phyloP scores from a whole-genome alignment of 2,888 invertebrate species.

The Dolichomitus sp. region DNA sequence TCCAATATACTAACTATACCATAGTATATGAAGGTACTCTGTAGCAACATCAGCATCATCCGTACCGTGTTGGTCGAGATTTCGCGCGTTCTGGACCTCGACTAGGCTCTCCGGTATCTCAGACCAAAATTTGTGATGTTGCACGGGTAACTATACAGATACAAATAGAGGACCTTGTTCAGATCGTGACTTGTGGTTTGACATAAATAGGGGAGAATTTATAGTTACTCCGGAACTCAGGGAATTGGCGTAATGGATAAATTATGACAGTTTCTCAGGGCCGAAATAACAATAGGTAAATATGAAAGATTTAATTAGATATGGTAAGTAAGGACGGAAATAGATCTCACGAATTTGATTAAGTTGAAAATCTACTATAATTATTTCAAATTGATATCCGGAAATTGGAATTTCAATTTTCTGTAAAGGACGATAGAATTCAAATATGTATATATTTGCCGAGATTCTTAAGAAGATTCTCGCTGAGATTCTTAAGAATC shows the following conservation, averaged over 20 bases:
- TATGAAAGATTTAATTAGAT: too few relatives aligned
- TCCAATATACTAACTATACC: constrained; percentile 21
- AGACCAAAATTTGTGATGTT: constrained; percentile 45
- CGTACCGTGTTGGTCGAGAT: constrained; percentile 2
- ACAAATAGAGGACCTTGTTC: neutral
- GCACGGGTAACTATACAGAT: neutral
- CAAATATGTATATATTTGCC: too few relatives aligned
- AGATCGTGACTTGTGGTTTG: constrained; percentile 5
- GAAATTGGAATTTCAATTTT: too few relatives aligned
- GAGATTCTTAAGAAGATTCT: too few relatives aligned
- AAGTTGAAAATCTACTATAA: too few relatives aligned
- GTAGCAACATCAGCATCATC: constrained; percentile 45
- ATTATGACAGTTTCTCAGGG: neutral
- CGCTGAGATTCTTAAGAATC: too few relatives aligned
- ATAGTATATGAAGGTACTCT: constrained; percentile 33
- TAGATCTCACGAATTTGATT: too few relatives aligned
- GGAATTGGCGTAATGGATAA: neutral
- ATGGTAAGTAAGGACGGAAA: too few relatives aligned
- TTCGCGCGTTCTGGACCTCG: constrained; percentile 4
- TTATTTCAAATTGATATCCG: too few relatives aligned
- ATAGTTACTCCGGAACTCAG: neutral
- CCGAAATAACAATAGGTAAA: neutral
- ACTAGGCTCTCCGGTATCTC: constrained; percentile 45
- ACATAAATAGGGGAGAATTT: constrained; percentile 9
- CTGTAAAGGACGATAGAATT: too few relatives aligned